Evolutionary conservation across 1,140 invertebrate genomes (phyloP), one percentile per base, ranked within the genome.

Genomic region (Atta colombica): DNA sequence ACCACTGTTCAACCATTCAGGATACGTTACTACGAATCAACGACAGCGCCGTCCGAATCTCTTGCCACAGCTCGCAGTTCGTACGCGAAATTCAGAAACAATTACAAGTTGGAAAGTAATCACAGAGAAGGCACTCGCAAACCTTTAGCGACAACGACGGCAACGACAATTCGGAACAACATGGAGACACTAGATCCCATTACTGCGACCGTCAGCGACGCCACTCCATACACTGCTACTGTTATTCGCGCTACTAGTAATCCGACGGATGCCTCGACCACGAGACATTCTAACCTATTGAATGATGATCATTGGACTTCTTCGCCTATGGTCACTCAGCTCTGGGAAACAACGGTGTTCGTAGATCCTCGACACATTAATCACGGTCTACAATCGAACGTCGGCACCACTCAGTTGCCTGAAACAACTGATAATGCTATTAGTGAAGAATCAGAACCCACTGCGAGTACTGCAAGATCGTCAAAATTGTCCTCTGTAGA

Each of bases 351-450:
- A 18, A 96, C 97, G 0, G 96, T 97, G n/a, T 96, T 96, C 71
- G 94, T 97, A 3, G 97, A 98, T 94, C 97, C 97, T 0, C 96
- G 97, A 61, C 96, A 96, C 28, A 96, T 98, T 28, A 98, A 98
- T 91, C 97, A 96, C 87, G 97, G 96, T 14, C 94, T 97, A 68
- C 96, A 94, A 78, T 94, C 93, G 0, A 91, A 93, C 18, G 85
- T 89, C 28, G 94, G 93, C 45, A 88, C 4, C 14, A 31, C 69
- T 28, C 93, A 8, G 68, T 87, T 1, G 61, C 72, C 58, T 2
- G 78, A n/a, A 6, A 14, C 25, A 1, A 12, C 61, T 16, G 86
- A 78, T 21, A n/a, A 68, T 35, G 35, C 65, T 51, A 16, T 69
- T 51, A 25, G 3, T n/a, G 89, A 90, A 16, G 85, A 71, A 25